Evolutionary conservation across 2,888 invertebrate genomes (phyloP).

Genomic region (Glaucopsyche alexis): DNA sequence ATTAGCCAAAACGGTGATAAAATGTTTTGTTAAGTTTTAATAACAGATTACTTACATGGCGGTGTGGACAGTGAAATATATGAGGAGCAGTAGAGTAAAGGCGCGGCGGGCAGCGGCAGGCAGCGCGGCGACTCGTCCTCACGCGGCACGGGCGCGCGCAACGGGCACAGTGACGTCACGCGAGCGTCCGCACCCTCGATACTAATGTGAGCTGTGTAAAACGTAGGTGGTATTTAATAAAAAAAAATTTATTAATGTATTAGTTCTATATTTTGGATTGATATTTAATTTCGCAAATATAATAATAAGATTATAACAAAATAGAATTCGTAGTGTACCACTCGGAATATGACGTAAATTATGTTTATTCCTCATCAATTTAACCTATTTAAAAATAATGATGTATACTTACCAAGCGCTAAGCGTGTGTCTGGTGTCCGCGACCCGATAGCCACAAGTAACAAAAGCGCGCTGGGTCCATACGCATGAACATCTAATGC

Average conservation of each 20-base stretch:
- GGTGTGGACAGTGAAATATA: constrained; percentile 46
- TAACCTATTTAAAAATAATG: too few relatives aligned
- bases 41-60: not conserved
- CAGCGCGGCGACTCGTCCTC: constrained; percentile 49
- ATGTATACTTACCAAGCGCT: constrained; percentile 7
- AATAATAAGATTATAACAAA: too few relatives aligned
- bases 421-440: constrained; percentile 13
- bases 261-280: too few relatives aligned
- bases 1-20: too few relatives aligned
- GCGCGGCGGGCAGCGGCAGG: constrained; percentile 53
- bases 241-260: too few relatives aligned
- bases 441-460: constrained; percentile 12
- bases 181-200: constrained; percentile 49
- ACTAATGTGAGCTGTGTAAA: constrained; percentile 54
- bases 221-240: too few relatives aligned
- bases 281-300: too few relatives aligned
- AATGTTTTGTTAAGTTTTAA: not conserved
- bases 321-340: too few relatives aligned
- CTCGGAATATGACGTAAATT: too few relatives aligned
- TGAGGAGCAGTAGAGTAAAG: constrained; percentile 53
- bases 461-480: constrained; percentile 49
- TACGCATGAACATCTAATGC: constrained; percentile 88
- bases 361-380: too few relatives aligned
- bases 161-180: constrained; percentile 54
- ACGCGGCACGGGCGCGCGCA: constrained; percentile 43